Base-by-base conservation (phyloP, 2,888 invertebrate genomes). In the Cantharis rufa region DNA sequence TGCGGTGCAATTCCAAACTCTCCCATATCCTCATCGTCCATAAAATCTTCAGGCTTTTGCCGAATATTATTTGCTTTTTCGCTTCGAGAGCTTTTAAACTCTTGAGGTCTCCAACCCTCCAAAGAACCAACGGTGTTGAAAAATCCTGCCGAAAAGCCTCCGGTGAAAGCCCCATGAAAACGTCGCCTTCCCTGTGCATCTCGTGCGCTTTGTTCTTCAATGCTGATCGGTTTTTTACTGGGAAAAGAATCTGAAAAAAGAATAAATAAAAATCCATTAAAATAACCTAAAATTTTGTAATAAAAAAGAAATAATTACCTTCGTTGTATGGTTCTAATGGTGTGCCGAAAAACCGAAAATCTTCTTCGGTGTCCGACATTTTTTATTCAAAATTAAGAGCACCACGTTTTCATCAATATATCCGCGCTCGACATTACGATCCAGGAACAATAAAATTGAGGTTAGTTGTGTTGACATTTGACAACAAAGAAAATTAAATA, bases 91-190 rank as follows among this genome's bases (percentile, higher is more conserved):
- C 99, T 99, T 84, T 95, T 95, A 86, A 98, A 99, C 15, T 93
- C 92, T 32, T 94, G 91, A 0, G 99, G 99, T 10, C 92, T 91
- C 96, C 98, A 99, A 70, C 99, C 98, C 90, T 99, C 98, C 80
- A 95, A 92, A 0, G 98, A 95, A 0, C 98, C 99, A 16, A 99
- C 99, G 0, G 97, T 95, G 86, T 99, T 99, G 86, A 95, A 98
- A 85, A 96, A 98, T 0, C 99, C 99, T 0, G 99, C 99, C 13
- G 98, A 97, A 87, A 99, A 99, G 2, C 96, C 89, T 0, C 99
- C 99, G 0, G 99, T 99, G 86, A 99, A 99, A 0, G 99, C 99
- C 9, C 99, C 99, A 88, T 99, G 99, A 87, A 99, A 99, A 83
- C 99, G 89, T 10, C 97, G 91, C 75, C 95, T 90, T 0, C 98